Base-by-base conservation (phyloP, 2,797 vertebrate genomes). In the Leucoraja ocellata region DNA sequence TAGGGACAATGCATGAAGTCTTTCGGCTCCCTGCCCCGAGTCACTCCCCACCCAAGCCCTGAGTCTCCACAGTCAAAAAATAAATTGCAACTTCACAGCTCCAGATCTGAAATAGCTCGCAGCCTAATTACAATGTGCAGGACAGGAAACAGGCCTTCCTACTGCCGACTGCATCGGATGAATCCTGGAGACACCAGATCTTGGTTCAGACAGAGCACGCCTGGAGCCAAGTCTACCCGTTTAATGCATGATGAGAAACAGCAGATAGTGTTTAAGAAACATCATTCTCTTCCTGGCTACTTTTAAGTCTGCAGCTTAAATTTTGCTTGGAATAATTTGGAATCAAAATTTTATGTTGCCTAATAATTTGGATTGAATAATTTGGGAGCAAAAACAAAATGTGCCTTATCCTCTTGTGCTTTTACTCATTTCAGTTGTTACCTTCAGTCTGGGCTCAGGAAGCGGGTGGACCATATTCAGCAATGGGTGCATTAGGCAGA, bases 111-210 rank as follows among this genome's bases (percentile, higher is more conserved):
- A 97, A 97, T 96, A 97, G 96, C 94, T 94, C 95, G 94, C 93
- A 95, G 94, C 94, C 95, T 96, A 96, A 97, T 97, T 96, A 97
- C 95, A 94, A 95, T 94, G 95, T 95, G 96, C 93, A 32, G 46
- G 93, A 94, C 97, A 98, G 98, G 98, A 98, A 98, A 96, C 97
- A 96, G 96, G 94, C 96, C 96, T 98, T 98, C 97, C 97, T 97
- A 97, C 96, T 96, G 96, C 97, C 97, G 98, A 98, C 98, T 97
- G 95, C 96, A 3, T 96, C 96, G 96, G 96, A 97, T 96, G 96
- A 95, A 95, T 96, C 94, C 96, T 97, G 97, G 98, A 98, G 98
- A 98, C 98, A 98, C 97, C 95, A 95, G 84, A 46, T 92, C 76
- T 92, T 76, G 76, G 36, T 76, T 97, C 96, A 97, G 96, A 96